phyloP scores from a whole-genome alignment of 2,888 invertebrate genomes.

The Scrobipalpa costella region DNA sequence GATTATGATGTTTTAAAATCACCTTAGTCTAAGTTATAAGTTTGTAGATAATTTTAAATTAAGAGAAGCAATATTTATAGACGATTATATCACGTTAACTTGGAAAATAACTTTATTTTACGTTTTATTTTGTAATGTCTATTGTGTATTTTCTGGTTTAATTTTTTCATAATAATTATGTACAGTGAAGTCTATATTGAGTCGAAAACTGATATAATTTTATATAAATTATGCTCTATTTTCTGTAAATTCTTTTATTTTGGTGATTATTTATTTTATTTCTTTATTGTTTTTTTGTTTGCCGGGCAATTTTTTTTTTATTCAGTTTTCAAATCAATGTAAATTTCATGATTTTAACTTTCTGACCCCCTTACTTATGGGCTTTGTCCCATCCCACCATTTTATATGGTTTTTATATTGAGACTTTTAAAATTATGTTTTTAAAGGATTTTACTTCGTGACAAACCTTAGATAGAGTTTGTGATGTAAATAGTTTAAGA shows the following conservation, averaged over 20 bases:
- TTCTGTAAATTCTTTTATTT: constrained; percentile 15
- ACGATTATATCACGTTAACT: constrained; percentile 45
- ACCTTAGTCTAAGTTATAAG: neutral
- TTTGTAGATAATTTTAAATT: constrained; percentile 27
- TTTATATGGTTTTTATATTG: constrained; percentile 28
- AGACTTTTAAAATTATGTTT: constrained; percentile 26
- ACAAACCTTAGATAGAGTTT: constrained; percentile 36
- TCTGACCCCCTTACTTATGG: neutral
- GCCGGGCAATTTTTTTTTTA: neutral
- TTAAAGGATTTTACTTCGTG: constrained; percentile 36
- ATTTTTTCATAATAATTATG: constrained; percentile 3
- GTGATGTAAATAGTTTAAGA: constrained; percentile 44
- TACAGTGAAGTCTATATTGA: constrained; percentile 5
- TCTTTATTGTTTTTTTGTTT: neutral
- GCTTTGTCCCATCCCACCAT: constrained; percentile 19
- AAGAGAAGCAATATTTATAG: constrained; percentile 48
- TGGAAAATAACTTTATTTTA: constrained; percentile 47
- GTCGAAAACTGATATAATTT: constrained; percentile 19
- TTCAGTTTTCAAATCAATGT: neutral
- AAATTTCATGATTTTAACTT: constrained; percentile 13
- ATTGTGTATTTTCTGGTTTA: constrained; percentile 20
- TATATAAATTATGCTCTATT: neutral
- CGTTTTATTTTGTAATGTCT: constrained; percentile 51
- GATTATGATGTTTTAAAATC: neutral
- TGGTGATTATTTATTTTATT: neutral